Conservation (phyloP, 2,888 invertebrate species). For the Nomada hirtipes region DNA sequence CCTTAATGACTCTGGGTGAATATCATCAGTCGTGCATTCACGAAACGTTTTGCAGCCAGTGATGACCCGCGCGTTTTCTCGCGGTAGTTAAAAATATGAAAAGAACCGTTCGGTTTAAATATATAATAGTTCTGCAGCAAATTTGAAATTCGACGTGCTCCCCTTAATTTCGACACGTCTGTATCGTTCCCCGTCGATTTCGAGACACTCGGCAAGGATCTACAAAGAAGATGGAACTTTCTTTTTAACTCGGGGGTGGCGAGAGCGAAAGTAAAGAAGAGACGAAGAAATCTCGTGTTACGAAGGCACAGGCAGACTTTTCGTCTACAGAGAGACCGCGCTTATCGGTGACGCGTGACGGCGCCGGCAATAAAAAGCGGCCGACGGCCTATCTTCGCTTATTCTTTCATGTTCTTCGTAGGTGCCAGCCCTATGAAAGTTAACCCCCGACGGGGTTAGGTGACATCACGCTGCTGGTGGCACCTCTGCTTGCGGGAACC, state of each 20-base stretch:
- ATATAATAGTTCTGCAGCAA: neutral
- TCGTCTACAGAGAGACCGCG: conserved; percentile 65
- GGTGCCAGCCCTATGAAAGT: conserved; percentile 67
- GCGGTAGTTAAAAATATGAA: conserved; percentile 21
- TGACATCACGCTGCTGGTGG: conserved; percentile 51
- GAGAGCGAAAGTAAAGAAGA: neutral
- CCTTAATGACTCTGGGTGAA: conserved; percentile 78
- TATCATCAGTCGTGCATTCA: conserved; percentile 46
- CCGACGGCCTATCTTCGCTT: conserved; percentile 61
- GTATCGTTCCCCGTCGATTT: neutral
- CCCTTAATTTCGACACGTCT: neutral
- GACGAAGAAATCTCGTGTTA: conserved; percentile 20
- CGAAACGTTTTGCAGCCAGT: conserved; percentile 43
- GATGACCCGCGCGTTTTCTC: neutral
- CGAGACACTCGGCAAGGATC: conserved; percentile 1
- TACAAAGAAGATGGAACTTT: conserved; percentile 17
- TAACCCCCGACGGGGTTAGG: conserved; percentile 64
- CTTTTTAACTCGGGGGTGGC: neutral
- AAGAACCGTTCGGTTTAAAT: neutral
- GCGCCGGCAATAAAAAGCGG: conserved; percentile 77
- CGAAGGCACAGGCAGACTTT: conserved; percentile 27
- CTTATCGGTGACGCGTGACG: conserved; percentile 77
- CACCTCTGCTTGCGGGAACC: conserved; percentile 52
- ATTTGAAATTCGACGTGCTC: too few species aligned
- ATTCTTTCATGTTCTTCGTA: conserved; percentile 80